Base-by-base conservation (phyloP, 1,140 invertebrate species). In the Linepithema humile region DNA sequence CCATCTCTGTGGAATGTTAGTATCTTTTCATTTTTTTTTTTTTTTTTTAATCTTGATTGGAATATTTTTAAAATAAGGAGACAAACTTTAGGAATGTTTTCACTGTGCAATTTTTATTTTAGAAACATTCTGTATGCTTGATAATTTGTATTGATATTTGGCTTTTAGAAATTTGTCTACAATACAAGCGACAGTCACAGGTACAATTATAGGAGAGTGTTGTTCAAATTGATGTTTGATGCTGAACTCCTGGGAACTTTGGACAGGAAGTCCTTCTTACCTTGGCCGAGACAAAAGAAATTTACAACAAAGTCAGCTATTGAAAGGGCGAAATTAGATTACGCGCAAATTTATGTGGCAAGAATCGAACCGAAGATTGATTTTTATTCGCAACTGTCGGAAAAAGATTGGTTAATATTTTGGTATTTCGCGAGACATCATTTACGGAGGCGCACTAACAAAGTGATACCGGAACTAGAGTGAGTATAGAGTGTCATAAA, bases 401-500 rank as follows among this genome's bases (percentile, higher is more conserved):
- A 32, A 74, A 5, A 85, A n/a, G 86, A 93, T 67, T 75, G 94
- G 17, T 35, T 88, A 65, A 15, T 83, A 0, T 93, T 94, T 78
- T 95, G 91, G 82, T 93, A 92, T 85, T 95, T 95, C 82, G 38
- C 95, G 5, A 72, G 85, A 60, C 83, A 93, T 32, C 62, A 91
- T 80, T 64, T 94, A 20, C 80, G 67, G 35, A 78, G 82, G 23
- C 74, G 88, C 32, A 74, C 60, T 7, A 80, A 9, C 9, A 83
- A 74, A 84, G 75, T 95, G 3, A 94, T 95, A 85, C 90, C 92
- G 9, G 43, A 91, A 70, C 64, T 95, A 10, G 95, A 95, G 93
- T 94, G 69, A 92, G 91, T 93, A 82, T 40, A 59, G n/a, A 7
- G 38, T 50, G 23, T 86, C 29, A 60, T 35, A 72, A 3, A 2